Base-by-base conservation (phyloP, 2,113 vertebrate species). In the Clarias batrachus region DNA sequence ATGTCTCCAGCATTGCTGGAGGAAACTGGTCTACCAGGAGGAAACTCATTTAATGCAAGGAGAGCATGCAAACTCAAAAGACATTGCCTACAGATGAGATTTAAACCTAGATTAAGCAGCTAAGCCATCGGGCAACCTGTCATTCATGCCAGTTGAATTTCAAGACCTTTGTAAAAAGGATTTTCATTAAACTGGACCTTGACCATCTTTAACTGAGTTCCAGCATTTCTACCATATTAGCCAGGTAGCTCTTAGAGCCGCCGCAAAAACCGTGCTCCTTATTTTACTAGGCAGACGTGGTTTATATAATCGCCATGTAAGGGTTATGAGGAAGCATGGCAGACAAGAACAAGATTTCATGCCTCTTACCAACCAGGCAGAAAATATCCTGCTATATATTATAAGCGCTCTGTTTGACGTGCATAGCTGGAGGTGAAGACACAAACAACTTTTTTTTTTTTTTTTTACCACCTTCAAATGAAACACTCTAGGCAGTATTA, bases 291-390 rank as follows among this genome's bases (percentile, higher is more conserved):
- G 74, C 13, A 30, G 52, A 56, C 33, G 27, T 37, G 78, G 30
- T 60, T 80, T 80, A 80, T 60, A 80, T 80, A 60, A 80, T 78
- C 52, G 56, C 74, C 4, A 17, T 60, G 27, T 80, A 27, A 37
- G 57, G 37, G 54, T 17, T 21, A 23, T 33, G 57, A 81, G 78
- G 30, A 81, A 81, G 59, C 0, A 12, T 23, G 12, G 57, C 78
- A 62, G 78, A 81, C 78, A 62, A 25, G 57, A 62, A 80, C 77
- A 80, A 37, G 78, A 81, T 81, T 81, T 81, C 78, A 62, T 81
- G 62, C 78, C 59, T 25, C 59, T 81, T 81, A n/a, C 33, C 57
- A 37, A 81, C 57, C 78, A 81, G 57, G 78, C 78, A 25, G 57
- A 81, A 59, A 81, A 81, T 41, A 81, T 62, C 25, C 59, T 25